A percentile compares a stretch with the other conserved stretches of the same genome.
Conservation (phyloP, 1,140 invertebrate genomes). For the Gonioctena quinquepunctata region DNA sequence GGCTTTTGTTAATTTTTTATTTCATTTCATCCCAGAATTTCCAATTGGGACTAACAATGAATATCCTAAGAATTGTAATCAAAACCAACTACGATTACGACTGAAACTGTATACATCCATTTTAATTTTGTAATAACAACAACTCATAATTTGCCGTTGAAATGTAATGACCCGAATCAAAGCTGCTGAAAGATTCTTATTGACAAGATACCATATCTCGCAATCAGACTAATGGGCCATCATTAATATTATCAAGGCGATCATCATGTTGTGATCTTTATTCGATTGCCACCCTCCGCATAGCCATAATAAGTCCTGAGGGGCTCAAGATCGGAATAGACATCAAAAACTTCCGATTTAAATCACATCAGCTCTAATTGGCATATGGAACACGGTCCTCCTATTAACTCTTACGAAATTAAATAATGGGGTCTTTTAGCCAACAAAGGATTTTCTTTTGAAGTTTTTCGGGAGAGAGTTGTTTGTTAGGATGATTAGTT, state of each 20-base stretch:
- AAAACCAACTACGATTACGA: too few species aligned
- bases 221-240: conserved; percentile 48
- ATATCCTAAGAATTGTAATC: too few species aligned
- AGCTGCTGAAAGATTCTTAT: not conserved
- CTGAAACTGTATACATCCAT: too few species aligned
- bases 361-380: conserved; percentile 43
- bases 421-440: conserved; percentile 9
- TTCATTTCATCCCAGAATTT: too few species aligned
- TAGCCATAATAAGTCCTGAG: conserved; percentile 39
- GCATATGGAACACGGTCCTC: conserved; percentile 19
- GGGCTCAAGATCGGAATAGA: conserved; percentile 19
- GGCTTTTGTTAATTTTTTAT: too few species aligned
- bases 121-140: too few species aligned
- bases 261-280: conserved; percentile 35
- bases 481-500: not conserved
- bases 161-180: not conserved
- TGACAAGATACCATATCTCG: conserved; percentile 35
- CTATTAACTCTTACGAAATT: conserved; percentile 15
- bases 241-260: conserved; percentile 50
- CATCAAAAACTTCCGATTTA: conserved; percentile 41
- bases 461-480: not conserved
- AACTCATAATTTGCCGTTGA: too few species aligned
- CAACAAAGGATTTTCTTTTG: not conserved
- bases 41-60: too few species aligned
- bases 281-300: conserved; percentile 48